A percentile compares a stretch with the other conserved stretches of the same genome.
Conservation (phyloP, 1,140 invertebrate species). For the Archivesica marissinica region DNA sequence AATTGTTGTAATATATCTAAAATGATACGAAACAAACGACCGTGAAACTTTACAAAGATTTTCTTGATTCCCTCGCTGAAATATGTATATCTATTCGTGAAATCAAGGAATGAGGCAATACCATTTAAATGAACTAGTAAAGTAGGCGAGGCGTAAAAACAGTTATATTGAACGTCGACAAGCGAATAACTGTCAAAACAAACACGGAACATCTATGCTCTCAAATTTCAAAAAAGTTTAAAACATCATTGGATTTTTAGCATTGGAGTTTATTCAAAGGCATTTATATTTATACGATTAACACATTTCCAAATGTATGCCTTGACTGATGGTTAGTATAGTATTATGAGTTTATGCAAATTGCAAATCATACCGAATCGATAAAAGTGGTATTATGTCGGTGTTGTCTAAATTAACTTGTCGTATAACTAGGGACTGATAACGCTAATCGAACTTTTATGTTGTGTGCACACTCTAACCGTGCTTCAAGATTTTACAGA, state of each 20-base stretch:
- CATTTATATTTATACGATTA: too few species aligned
- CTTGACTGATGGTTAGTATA: too few species aligned
- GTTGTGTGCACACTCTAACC: slow-evolving; percentile 1
- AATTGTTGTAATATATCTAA: too few species aligned
- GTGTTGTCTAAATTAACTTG: not conserved
- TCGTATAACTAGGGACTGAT: not conserved
- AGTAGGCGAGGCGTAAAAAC: slow-evolving; percentile 7
- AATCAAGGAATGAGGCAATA: not conserved
- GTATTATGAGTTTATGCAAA: too few species aligned
- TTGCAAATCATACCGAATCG: not conserved
- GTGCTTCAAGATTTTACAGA: slow-evolving; percentile 7
- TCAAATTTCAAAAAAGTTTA: slow-evolving; percentile 7
- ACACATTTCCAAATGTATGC: too few species aligned
- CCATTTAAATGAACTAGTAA: not conserved
- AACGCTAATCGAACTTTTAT: slow-evolving; percentile 7
- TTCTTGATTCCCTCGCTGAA: not conserved
- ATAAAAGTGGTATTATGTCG: not conserved
- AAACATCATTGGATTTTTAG: slow-evolving; percentile 8
- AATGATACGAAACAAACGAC: too few species aligned
- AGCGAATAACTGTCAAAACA: slow-evolving; percentile 6
- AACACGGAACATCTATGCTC: not conserved
- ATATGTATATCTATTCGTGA: not conserved
- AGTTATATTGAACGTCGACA: not conserved
- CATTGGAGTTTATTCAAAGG: too few species aligned
- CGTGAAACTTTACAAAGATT: too few species aligned